Evolutionary conservation across 2,113 vertebrate species (phyloP), one percentile per base, ranked within the genome.

Genomic region (Nycticorax nycticorax): DNA sequence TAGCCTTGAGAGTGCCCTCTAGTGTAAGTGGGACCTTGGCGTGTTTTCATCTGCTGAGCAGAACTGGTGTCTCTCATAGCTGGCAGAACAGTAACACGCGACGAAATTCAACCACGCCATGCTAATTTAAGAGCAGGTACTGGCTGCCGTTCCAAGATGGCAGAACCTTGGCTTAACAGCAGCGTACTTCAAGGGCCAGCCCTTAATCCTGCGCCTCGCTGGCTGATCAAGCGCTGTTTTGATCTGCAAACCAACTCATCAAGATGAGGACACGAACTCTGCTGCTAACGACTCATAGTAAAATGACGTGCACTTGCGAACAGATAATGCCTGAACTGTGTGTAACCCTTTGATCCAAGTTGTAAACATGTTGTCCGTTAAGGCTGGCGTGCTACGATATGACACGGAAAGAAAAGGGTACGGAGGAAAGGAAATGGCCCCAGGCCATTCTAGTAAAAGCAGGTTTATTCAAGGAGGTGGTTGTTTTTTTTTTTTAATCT

Each of bases 1-100:
- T 3, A 71, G 63, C 55, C 67, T 92, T 50, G 50, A 83, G 93
- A 53, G 75, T 93, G 75, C 85, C 92, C 90, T 90, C 88, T 94
- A 77, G 95, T 43, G 67, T n/a, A 59, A 87, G 52, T 28, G 39
- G 68, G 72, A 66, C 52, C 30, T 19, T 32, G 0, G 13, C 26
- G 32, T 39, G 41, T 14, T 80, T 32, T 10, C 52, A 14, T 52
- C 18, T 18, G 2, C 50, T 12, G 64, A 81, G 66, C 37, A 63
- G 64, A 39, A 13, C 59, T 28, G 41, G 32, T 32, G 35, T 30
- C 7, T 16, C 74, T 79, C 76, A 18, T 5, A 35, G 32, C 43
- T 41, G 73, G 37, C 37, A 55, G 74, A 30, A 26, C 2, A 10
- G 3, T 47, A 82, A 39, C 52, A 16, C 0, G 0, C 35, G 28